phyloP scores from a whole-genome alignment of 1,140 invertebrate species.

The Drosophila nigromelanica region DNA sequence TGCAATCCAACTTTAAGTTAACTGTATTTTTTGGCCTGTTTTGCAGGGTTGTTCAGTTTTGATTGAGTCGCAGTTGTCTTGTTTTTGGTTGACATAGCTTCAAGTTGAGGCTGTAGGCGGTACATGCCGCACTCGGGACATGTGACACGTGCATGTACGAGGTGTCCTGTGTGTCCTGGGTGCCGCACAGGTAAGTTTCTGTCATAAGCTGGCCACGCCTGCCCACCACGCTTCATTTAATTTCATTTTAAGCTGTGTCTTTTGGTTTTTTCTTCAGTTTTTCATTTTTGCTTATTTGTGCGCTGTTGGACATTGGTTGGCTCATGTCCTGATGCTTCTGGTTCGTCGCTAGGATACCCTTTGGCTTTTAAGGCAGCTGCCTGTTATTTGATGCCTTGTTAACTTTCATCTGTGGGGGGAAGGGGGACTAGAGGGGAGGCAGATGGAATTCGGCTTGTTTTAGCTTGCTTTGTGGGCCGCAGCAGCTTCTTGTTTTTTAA shows the following conservation, averaged over 20 bases:
- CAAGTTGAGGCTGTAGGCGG: conserved; percentile 37
- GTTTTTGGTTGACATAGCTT: conserved; percentile 29
- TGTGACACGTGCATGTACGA: conserved; percentile 20
- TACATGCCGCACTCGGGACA: conserved; percentile 37
- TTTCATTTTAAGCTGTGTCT: conserved; percentile 62
- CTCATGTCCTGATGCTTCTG: conserved; percentile 37
- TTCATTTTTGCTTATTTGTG: not conserved
- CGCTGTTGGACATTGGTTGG: conserved; percentile 48
- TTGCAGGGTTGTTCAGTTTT: conserved; percentile 21
- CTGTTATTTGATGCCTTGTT: conserved; percentile 79
- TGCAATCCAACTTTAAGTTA: not conserved
- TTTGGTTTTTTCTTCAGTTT: conserved; percentile 30
- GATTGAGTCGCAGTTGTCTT: conserved; percentile 28
- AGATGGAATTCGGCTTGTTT: conserved; percentile 68
- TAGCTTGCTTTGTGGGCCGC: conserved; percentile 51
- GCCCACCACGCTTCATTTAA: conserved; percentile 34
- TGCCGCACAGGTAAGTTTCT: conserved; percentile 26
- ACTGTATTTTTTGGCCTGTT: not conserved
- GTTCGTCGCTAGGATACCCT: conserved; percentile 77
- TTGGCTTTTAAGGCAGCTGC: conserved; percentile 58
- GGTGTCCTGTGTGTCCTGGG: conserved; percentile 12
- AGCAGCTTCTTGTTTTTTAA: conserved; percentile 45
- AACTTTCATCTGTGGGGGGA: conserved; percentile 62
- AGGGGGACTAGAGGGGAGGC: conserved; percentile 18
- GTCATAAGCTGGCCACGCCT: conserved; percentile 37